Conservation (phyloP, 2,113 vertebrate genomes). For the Dicaeum eximium region DNA sequence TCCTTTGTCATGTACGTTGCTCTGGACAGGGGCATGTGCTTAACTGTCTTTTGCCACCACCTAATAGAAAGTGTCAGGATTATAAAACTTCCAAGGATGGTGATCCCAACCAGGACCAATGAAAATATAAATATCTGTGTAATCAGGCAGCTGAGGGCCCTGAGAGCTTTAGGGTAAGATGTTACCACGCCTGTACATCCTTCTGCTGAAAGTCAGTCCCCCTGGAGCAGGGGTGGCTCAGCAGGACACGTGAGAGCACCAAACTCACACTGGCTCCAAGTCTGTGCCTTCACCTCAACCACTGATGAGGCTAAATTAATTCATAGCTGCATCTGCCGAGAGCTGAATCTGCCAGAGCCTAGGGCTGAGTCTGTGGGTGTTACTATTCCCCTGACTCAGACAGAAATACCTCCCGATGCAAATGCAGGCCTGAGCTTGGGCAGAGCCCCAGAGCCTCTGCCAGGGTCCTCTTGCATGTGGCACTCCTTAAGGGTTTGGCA, state of each 20-base stretch:
- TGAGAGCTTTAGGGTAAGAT: neutral
- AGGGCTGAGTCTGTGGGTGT: conserved; percentile 39
- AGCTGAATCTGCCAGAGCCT: conserved; percentile 36
- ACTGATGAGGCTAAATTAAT: neutral
- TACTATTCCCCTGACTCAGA: conserved; percentile 53
- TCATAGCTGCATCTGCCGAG: conserved; percentile 33
- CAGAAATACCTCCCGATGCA: neutral
- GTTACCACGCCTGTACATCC: neutral
- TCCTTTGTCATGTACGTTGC: neutral
- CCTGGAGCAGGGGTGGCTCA: neutral
- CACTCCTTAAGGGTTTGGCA: neutral
- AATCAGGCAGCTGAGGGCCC: neutral
- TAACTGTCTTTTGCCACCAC: neutral
- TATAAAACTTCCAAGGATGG: neutral
- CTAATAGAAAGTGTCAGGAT: neutral
- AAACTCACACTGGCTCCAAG: neutral
- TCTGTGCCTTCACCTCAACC: neutral
- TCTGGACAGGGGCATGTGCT: neutral
- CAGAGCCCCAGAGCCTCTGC: neutral
- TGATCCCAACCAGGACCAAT: neutral
- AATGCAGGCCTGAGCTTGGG: neutral
- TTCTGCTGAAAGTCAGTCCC: neutral
- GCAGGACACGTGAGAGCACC: neutral
- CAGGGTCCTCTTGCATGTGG: neutral
- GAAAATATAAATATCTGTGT: neutral